Conservation (phyloP, 2,113 vertebrate genomes). For the Bothrops jararaca region DNA sequence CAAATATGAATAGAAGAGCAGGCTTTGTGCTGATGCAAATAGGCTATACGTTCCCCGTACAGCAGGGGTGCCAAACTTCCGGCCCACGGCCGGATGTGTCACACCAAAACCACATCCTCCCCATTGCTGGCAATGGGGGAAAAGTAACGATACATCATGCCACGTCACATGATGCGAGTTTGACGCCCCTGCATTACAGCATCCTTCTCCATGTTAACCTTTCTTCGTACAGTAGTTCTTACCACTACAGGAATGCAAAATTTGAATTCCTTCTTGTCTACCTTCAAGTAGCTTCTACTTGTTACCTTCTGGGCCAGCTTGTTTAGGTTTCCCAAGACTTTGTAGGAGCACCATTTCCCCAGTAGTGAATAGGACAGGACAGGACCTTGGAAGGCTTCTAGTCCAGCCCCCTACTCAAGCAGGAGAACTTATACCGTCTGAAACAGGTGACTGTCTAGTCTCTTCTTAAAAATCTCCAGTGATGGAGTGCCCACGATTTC, state of each 20-base stretch:
- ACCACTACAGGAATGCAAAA: background rate
- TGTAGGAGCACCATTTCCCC: background rate
- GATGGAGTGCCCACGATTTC: too few species aligned
- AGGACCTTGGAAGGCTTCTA: too few species aligned
- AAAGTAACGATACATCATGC: fast-evolving
- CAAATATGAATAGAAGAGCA: background rate
- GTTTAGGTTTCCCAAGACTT: background rate
- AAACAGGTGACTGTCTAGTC: too few species aligned
- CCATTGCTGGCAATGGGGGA: too few species aligned
- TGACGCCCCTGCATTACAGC: background rate
- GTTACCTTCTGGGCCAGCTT: background rate
- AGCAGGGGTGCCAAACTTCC: too few species aligned
- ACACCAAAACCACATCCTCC: fast-evolving
- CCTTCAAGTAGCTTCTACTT: background rate
- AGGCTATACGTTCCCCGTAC: background rate
- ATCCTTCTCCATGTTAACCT: background rate
- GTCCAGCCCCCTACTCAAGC: too few species aligned
- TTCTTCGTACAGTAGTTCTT: background rate
- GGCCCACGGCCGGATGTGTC: too few species aligned
- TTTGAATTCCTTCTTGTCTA: background rate
- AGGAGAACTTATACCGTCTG: too few species aligned
- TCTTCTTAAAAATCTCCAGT: too few species aligned
- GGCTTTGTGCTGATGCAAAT: background rate
- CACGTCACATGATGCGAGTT: too few species aligned
- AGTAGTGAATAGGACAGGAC: background rate